Evolutionary conservation across 2,113 vertebrate species (phyloP), one percentile per base, ranked within the genome.

Genomic region (Dolichallabes microphthalmus): DNA sequence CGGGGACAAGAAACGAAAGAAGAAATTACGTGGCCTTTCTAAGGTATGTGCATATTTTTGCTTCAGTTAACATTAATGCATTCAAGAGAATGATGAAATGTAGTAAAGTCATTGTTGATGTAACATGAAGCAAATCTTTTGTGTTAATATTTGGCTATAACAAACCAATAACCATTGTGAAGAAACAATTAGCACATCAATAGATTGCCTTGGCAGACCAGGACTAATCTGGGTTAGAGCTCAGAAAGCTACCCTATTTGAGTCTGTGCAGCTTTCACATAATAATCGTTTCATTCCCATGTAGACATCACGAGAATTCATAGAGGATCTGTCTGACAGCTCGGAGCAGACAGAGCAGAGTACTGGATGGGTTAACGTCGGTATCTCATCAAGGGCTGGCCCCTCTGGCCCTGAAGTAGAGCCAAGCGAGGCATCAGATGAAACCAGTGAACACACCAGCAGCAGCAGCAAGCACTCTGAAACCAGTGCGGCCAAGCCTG

Each of bases 1-100:
- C 10, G 88, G 88, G 14, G 83, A 89, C 60, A 83, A 69, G 55
- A 80, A 66, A 57, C 68, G 80, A 58, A 85, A 80, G 53, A 89
- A 75, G 55, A 89, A 89, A 55, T 52, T 80, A 11, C 60, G 53
- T 13, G 73, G 66, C 5, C 80, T 83, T 74, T 76, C 88, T 13
- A 78, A 71, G 83, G 83, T 89, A 76, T 13, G n/a, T 57, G 30
- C 20, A 15, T 2, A 9, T 75, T 63, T 19, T 53, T 58, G 27
- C 50, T 4, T 77, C 45, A 19, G 35, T 78, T 27, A 60, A 83
- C 55, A 9, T 2, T 6, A n/a, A 35, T 25, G 39, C 10, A 7
- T 13, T 32, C 45, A 69, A 14, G 52, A 69, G 30, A 4, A 22
- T 27, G 19, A 30, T 66, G 35, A 52, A 55, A 53, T 68, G 64